Evolutionary conservation across 2,113 vertebrate genomes (phyloP).

Genomic region (Oreochromis aureus): DNA sequence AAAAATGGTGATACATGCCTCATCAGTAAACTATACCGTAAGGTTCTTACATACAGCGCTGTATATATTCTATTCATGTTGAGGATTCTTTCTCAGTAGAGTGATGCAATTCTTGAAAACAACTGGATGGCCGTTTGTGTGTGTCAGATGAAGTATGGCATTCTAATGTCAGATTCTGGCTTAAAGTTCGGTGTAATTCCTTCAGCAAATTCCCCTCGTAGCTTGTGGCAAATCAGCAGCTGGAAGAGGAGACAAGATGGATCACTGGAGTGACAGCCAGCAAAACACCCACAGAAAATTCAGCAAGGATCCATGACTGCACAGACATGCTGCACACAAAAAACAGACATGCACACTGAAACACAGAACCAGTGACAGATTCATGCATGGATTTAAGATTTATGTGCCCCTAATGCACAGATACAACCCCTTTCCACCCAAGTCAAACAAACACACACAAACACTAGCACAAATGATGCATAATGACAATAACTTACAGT

Average conservation of each 20-base stretch:
- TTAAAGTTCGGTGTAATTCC: neutral
- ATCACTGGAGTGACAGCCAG: conserved; percentile 9
- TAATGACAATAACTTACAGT: neutral
- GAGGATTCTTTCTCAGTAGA: neutral
- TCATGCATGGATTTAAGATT: neutral
- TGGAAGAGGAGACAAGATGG: conserved; percentile 14
- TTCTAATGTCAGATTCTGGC: neutral
- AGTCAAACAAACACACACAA: neutral
- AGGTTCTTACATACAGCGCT: neutral
- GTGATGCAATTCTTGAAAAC: neutral
- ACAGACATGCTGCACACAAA: neutral
- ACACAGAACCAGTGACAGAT: neutral
- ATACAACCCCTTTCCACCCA: neutral
- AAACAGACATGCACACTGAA: neutral
- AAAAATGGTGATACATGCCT: neutral
- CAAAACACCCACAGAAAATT: conserved; percentile 30
- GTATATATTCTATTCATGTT: neutral
- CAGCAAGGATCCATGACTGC: neutral
- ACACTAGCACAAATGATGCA: neutral
- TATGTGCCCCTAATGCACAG: neutral
- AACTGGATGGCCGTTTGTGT: neutral
- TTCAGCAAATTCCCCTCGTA: neutral
- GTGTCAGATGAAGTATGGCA: neutral
- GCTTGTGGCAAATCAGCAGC: conserved; percentile 17
- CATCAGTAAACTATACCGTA: neutral